Conservation (phyloP, 1,140 invertebrate species). For the Micrasema minimum region DNA sequence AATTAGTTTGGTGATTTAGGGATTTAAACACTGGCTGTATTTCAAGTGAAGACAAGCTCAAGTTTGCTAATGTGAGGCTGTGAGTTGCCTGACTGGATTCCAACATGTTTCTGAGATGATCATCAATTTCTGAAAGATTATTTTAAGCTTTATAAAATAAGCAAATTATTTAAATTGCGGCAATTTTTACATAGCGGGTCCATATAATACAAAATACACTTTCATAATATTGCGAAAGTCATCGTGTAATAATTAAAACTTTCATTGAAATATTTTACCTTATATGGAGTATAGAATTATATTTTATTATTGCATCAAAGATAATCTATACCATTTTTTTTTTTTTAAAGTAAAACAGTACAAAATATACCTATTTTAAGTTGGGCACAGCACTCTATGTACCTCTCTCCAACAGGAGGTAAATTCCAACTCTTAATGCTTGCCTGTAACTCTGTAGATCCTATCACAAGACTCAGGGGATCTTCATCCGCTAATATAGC, state of each 20-base stretch:
- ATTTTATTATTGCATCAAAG: too few relatives aligned
- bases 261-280: too few relatives aligned
- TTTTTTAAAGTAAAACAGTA: slow-evolving; percentile 7
- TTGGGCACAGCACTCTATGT: slow-evolving; percentile 72
- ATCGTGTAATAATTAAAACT: too few relatives aligned
- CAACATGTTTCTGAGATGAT: slow-evolving; percentile 65
- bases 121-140: slow-evolving; percentile 58
- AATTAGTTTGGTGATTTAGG: slow-evolving; percentile 69
- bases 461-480: slow-evolving; percentile 68
- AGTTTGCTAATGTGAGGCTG: slow-evolving; percentile 64
- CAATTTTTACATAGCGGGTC: background rate
- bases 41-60: slow-evolving; percentile 61
- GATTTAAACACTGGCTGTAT: slow-evolving; percentile 71
- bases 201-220: too few relatives aligned
- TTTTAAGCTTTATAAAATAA: slow-evolving; percentile 28
- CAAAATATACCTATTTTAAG: slow-evolving; percentile 67
- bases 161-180: background rate
- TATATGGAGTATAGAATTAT: too few relatives aligned
- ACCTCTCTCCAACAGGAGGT: slow-evolving; percentile 70
- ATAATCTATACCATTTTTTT: too few relatives aligned
- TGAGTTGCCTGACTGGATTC: slow-evolving; percentile 68
- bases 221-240: too few relatives aligned
- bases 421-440: slow-evolving; percentile 73
- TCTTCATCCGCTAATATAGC: slow-evolving; percentile 75
- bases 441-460: slow-evolving; percentile 69